Conservation (phyloP, 2,113 vertebrate genomes). For the Halcyon malimbica region DNA sequence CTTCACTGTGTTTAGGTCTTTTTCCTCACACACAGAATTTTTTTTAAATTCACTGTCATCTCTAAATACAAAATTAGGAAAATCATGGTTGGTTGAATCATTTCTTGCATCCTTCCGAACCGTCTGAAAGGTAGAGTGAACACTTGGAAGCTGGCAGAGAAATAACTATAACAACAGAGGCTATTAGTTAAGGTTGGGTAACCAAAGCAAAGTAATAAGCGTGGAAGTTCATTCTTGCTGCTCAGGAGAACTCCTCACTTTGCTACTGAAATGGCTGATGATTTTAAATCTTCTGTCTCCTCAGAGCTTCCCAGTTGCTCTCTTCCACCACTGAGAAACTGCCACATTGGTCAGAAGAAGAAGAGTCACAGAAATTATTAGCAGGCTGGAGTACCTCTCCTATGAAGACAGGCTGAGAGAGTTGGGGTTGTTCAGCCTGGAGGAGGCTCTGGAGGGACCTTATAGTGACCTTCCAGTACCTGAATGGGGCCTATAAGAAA, state of each 20-base stretch:
- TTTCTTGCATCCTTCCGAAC: neutral
- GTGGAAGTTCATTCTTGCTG: neutral
- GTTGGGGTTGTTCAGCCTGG: too few species aligned
- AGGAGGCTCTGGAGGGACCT: too few species aligned
- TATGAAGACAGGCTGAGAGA: too few species aligned
- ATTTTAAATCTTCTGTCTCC: neutral
- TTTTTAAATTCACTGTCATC: neutral
- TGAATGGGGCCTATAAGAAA: too few species aligned
- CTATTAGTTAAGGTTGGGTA: neutral
- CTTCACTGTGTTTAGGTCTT: neutral
- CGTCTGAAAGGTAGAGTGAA: neutral
- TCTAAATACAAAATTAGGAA: neutral
- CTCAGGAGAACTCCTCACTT: neutral
- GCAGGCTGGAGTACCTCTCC: too few species aligned
- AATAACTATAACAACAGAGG: neutral
- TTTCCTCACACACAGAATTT: neutral
- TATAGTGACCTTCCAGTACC: too few species aligned
- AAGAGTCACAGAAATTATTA: too few species aligned
- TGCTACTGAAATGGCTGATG: neutral
- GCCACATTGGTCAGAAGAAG: neutral
- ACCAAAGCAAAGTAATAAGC: neutral
- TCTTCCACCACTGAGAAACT: neutral
- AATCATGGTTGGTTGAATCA: neutral
- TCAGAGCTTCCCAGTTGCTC: neutral
- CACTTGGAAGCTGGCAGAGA: neutral